Percentiles rank a stretch among this genome's conserved stretches.
Conservation (phyloP, 2,113 vertebrate genomes). For the Anhinga rufa region DNA sequence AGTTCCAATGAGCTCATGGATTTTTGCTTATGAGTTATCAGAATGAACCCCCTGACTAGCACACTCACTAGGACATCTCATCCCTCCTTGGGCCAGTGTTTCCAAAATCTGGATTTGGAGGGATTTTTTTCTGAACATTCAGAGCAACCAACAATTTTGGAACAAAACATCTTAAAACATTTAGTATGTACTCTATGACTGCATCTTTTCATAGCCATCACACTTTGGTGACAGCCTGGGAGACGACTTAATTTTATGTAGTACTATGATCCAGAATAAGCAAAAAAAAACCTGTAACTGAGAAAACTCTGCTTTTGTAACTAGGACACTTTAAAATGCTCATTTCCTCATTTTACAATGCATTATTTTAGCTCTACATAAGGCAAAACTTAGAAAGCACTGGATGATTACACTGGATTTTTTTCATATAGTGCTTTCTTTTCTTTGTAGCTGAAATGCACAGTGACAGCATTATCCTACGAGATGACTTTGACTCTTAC, state of each 20-base stretch:
- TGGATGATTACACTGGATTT: neutral
- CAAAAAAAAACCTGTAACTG: neutral
- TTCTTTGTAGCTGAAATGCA: conserved; percentile 87
- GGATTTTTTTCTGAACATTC: neutral
- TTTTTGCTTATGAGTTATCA: neutral
- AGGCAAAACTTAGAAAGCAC: neutral
- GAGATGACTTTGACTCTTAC: conserved; percentile 96
- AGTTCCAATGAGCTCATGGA: neutral
- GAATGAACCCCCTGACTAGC: neutral
- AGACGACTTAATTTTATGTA: neutral
- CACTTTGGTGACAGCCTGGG: neutral
- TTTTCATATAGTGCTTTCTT: neutral
- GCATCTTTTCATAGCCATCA: neutral
- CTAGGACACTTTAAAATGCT: neutral
- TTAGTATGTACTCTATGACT: neutral
- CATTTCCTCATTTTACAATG: neutral
- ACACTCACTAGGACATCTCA: neutral
- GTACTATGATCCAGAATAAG: neutral
- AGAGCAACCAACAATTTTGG: neutral
- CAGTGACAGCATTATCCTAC: conserved; percentile 86
- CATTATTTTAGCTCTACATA: neutral
- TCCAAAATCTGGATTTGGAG: neutral
- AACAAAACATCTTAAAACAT: neutral
- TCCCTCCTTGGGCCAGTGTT: neutral
- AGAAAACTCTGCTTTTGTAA: neutral